Evolutionary conservation across 2,888 invertebrate species (phyloP).

Genomic region (Pachliopta kotzebuea): DNA sequence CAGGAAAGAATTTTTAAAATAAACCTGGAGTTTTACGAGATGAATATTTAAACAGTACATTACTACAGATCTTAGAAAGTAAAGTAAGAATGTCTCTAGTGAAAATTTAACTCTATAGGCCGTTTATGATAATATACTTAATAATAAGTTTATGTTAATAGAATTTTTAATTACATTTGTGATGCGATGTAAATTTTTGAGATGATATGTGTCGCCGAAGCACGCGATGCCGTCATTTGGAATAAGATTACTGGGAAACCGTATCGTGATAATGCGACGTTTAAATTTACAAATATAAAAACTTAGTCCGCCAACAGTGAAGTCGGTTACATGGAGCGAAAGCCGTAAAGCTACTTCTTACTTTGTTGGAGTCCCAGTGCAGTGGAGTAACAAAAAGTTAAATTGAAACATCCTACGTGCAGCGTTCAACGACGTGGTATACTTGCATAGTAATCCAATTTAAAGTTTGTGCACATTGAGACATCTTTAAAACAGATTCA

Average conservation of each 20-base stretch:
- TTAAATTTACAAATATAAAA: slow-evolving; percentile 28
- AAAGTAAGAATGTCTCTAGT: no score
- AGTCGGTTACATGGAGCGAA: slow-evolving; percentile 26
- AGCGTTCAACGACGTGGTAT: slow-evolving; percentile 28
- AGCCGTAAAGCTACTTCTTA: slow-evolving; percentile 30
- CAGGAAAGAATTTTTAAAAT: no score
- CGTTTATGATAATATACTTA: no score
- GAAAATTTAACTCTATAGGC: no score
- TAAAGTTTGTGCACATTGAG: slow-evolving; percentile 21
- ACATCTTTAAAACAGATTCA: slow-evolving; percentile 17
- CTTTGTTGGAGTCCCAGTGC: slow-evolving; percentile 26
- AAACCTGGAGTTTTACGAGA: no score
- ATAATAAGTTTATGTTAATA: neutral
- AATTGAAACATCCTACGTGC: slow-evolving; percentile 31
- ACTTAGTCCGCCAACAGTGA: slow-evolving; percentile 20
- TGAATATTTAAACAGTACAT: no score
- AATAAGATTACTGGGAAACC: slow-evolving; percentile 17
- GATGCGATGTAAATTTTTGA: neutral
- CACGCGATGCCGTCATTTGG: slow-evolving; percentile 7
- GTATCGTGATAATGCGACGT: slow-evolving; percentile 27
- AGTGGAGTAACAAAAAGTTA: slow-evolving; percentile 29
- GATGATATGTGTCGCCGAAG: neutral
- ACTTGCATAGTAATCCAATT: slow-evolving; percentile 29
- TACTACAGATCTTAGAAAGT: no score
- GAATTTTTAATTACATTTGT: no score